These are phyloP conservation scores for Cacatua alba DNA, from an alignment of 2,113 vertebrate species.

Conservation along the genomic window DNA sequence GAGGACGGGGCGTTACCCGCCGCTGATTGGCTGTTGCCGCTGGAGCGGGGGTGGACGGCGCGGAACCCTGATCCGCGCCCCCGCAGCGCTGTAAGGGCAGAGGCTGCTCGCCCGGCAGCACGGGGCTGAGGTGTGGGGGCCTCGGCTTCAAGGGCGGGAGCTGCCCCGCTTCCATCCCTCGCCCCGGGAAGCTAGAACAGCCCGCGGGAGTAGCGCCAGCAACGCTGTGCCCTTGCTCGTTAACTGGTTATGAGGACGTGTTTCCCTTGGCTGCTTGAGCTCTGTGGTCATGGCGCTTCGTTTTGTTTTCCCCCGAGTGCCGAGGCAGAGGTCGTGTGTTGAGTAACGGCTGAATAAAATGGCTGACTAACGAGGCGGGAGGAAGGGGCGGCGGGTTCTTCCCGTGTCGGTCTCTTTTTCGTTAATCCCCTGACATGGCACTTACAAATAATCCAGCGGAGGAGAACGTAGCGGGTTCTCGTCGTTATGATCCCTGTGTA, in stretches of 20 bases:
- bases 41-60: neutral
- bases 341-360: neutral
- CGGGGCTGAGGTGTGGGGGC: no score
- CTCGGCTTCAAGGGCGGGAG: accelerated
- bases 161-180: accelerated
- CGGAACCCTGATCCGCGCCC: no score
- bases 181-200: accelerated
- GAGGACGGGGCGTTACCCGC: neutral
- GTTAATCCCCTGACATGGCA: neutral
- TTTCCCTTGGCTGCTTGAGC: no score
- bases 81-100: neutral
- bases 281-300: accelerated
- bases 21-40: neutral
- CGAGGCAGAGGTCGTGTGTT: neutral
- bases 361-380: neutral
- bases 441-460: accelerated
- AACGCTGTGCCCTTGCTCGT: no score
- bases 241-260: accelerated
- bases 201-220: no score
- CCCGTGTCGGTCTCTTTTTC: neutral
- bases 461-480: accelerated
- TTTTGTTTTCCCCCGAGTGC: no score
- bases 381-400: no score
- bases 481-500: accelerated
- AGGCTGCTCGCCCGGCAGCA: no score